Evolutionary conservation across 1,140 invertebrate species (phyloP), one percentile per base, ranked within the genome.

Genomic region (Amphibalanus amphitrite): DNA sequence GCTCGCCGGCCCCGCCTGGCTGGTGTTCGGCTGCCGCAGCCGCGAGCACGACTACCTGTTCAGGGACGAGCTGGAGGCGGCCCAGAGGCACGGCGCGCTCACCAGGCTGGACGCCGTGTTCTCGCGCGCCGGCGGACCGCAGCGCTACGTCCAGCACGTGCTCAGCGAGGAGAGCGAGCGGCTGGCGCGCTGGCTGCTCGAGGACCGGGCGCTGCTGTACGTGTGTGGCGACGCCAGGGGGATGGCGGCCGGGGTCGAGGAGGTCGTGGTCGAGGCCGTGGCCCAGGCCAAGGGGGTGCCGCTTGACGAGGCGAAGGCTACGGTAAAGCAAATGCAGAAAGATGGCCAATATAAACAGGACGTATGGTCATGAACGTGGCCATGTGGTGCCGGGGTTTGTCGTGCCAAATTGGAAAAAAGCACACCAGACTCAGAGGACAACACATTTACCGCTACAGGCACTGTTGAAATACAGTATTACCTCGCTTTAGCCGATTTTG

Each of bases 21-120:
- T 93, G 23, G 91, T 89, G 79, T 90, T 87, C 82, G 91, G 91
- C 0, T 91, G 90, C 77, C 84, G 89, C 71, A 84, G 87, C 78
- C 78, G 81, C 67, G 76, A 84, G 8, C 84, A 84, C 71, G 86
- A 91, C 82, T 89, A 82, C 78, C 78, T 87, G 67, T 83, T 80
- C 77, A 74, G 77, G 30, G 76, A 83, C 26, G 83, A 88, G 78
- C 81, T 90, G 73, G 76, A 82, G 8, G 70, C 75, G 0, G 86
- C 84, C 78, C n/a, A 81, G n/a, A 75, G 80, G 28, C 70, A 78
- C 29, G 79, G 80, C 1, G 76, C 84, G 38, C 76, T 90, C 25
- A 82, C 82, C 29, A 81, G 83, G 74, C 77, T 90, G 3, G 81
- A 80, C 71, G 80, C 84, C 67, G 84, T 86, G 59, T 89, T 89